phyloP scores from a whole-genome alignment of 1,140 invertebrate species.

The Neodiprion pinetum region DNA sequence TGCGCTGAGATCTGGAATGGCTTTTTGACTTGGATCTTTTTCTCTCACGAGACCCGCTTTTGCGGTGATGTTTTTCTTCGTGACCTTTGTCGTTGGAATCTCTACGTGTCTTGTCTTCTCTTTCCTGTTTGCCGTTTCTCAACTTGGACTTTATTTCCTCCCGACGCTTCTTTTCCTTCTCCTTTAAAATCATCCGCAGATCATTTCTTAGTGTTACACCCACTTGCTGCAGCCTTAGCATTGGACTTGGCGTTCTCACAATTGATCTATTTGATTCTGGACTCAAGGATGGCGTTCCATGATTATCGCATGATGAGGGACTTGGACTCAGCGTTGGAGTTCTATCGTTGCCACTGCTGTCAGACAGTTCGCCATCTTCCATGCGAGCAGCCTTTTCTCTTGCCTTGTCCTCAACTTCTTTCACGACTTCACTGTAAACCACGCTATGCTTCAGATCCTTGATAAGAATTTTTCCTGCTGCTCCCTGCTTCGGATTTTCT shows the following conservation, averaged over 20 bases:
- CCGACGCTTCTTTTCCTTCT: conserved; percentile 60
- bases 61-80: conserved; percentile 36
- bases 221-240: conserved; percentile 26
- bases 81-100: conserved; percentile 37
- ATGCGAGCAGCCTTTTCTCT: conserved; percentile 67
- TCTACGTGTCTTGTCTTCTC: conserved; percentile 40
- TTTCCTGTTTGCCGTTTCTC: conserved; percentile 48
- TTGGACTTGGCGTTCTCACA: conserved; percentile 24
- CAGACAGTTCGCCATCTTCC: conserved; percentile 70
- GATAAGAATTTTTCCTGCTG: conserved; percentile 63
- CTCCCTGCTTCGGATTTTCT: conserved; percentile 53
- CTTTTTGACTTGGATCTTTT: conserved; percentile 39
- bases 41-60: conserved; percentile 42
- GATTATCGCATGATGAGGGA: conserved; percentile 30
- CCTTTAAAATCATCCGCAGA: conserved; percentile 58
- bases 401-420: conserved; percentile 70
- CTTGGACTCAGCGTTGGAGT: conserved; percentile 54
- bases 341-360: conserved; percentile 64
- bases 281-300: conserved; percentile 33
- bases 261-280: conserved; percentile 32
- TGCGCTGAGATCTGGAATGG: conserved; percentile 35
- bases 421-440: conserved; percentile 71
- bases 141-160: conserved; percentile 49
- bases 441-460: conserved; percentile 73
- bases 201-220: conserved; percentile 46